Evolutionary conservation across 2,888 invertebrate genomes (phyloP), one percentile per base, ranked within the genome.

Genomic region (Graphium colonna): DNA sequence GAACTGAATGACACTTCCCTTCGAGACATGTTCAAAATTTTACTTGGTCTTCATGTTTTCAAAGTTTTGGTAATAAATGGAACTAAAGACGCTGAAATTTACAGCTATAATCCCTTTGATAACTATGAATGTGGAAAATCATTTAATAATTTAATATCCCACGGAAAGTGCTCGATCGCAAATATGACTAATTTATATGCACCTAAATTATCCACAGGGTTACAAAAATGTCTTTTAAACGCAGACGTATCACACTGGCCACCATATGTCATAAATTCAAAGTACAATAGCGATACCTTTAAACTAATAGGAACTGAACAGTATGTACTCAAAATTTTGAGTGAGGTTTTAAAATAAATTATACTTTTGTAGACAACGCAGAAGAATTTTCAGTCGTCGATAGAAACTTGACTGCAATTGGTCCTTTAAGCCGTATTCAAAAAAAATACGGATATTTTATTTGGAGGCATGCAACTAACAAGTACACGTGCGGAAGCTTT

Each of bases 101-200:
- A 73, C 52, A 69, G 77, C 0, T 83, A 80, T 56, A 75, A 83
- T 57, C 77, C 82, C 0, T 82, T 69, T 40, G 72, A 76, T 49
- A 75, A 82, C 41, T 75, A 68, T 44, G 71, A 69, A 0, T 84
- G 84, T 46, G 84, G 84, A 12, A 72, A 21, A 21, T 70, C 38
- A 82, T 74, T 52, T 60, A 63, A 1, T 57, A 63, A 26, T 56
- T 83, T 21, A 10, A 71, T 73, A 13, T 53, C 62, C 21, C 61
- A 66, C 1, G 84, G 83, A 5, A 59, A 66, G 49, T 83, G 83
- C 56, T 57, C 55, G 10, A 46, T 60, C 10, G n/a, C 52, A 0
- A 42, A 68, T 42, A 15, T 51, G 2, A 41, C 53, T 17, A n/a
- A 63, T 26, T 55, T 79, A 10, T 78, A 67, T 52, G 68, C 70